Conservation (phyloP, 2,888 invertebrate species). For the Apamea epomidion region DNA sequence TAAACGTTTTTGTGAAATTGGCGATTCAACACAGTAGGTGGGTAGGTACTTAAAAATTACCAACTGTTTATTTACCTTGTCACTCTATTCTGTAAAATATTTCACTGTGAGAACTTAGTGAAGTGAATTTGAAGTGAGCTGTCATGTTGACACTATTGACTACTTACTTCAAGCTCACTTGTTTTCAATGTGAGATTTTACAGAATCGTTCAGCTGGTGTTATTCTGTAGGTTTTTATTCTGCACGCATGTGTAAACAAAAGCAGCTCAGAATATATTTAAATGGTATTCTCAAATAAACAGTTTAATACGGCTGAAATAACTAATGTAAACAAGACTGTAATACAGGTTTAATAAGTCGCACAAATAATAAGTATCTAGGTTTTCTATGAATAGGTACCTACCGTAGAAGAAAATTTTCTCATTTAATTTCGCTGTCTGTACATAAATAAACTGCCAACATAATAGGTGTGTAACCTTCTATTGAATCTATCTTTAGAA, state of each 20-base stretch:
- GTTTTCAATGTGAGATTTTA: background rate
- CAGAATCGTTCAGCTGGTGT: background rate
- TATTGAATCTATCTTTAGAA: background rate
- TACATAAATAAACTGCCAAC: background rate
- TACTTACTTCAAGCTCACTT: background rate
- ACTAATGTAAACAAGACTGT: background rate
- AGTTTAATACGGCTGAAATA: background rate
- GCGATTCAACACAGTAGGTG: background rate
- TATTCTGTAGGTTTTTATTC: background rate
- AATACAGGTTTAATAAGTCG: background rate
- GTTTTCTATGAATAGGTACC: background rate
- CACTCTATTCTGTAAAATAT: background rate
- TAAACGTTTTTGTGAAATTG: constrained; percentile 8
- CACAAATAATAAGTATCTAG: background rate
- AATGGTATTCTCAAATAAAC: background rate
- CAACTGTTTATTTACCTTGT: background rate
- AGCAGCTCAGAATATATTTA: background rate
- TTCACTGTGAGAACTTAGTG: background rate
- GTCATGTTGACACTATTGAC: background rate
- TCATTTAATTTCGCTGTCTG: background rate
- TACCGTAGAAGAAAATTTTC: background rate
- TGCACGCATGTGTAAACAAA: background rate
- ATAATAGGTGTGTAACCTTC: background rate
- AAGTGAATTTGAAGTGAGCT: background rate
- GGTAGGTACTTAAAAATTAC: background rate